A percentile compares a stretch with the other conserved stretches of the same genome.
phyloP scores from a whole-genome alignment of 2,113 vertebrate genomes.

The Sula dactylatra region DNA sequence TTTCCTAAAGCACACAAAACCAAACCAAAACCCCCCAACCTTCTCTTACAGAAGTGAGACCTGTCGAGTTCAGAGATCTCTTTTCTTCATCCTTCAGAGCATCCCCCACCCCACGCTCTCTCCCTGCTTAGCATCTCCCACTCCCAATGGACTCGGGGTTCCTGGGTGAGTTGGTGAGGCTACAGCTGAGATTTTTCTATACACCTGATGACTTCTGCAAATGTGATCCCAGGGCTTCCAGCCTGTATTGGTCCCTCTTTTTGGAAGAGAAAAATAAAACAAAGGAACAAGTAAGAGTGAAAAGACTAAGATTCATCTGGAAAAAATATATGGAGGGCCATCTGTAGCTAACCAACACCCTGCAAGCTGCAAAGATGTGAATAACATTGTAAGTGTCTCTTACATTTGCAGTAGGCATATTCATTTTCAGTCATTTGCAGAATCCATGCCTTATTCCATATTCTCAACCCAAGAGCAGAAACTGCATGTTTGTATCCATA shows the following conservation, averaged over 20 bases:
- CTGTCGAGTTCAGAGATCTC: no score
- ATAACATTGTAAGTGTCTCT: not conserved
- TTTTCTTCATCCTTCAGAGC: no score
- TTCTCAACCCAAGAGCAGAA: not conserved
- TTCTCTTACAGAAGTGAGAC: no score
- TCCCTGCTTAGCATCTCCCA: no score
- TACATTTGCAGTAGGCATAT: not conserved
- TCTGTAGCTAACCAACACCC: not conserved
- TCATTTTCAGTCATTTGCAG: not conserved
- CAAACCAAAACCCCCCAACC: no score
- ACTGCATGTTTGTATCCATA: accelerated
- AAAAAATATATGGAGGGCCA: not conserved
- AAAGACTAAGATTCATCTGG: not conserved
- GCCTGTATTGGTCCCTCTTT: not conserved
- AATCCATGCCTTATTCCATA: not conserved
- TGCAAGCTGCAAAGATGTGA: not conserved
- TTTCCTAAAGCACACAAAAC: not conserved
- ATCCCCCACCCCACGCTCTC: no score
- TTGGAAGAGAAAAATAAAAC: not conserved
- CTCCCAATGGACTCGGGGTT: no score
- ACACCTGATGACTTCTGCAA: not conserved
- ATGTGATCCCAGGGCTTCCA: not conserved
- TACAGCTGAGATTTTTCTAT: not conserved
- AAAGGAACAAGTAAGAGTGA: not conserved
- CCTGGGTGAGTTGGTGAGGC: not conserved